Evolutionary conservation across 1,140 invertebrate species (phyloP), one percentile per base, ranked within the genome.

Genomic region (Zaprionus camerounensis): DNA sequence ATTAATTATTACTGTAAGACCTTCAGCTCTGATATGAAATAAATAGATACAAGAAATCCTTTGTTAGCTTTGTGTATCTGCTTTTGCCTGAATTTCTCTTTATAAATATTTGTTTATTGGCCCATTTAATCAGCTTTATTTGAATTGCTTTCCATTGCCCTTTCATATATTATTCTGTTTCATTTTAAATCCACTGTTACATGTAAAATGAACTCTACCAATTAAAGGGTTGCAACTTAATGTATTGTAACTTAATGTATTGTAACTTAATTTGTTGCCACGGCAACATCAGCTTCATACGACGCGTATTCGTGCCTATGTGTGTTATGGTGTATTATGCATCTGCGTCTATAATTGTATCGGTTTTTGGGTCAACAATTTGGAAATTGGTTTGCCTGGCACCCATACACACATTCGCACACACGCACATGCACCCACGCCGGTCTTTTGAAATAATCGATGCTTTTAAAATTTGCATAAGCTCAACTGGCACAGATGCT

Each of bases 401-500:
- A 28, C 3, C 26, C 11, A 7, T 4, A 15, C 26, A 58, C 3
- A 65, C 28, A 11, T 7, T 5, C 22, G 5, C 12, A 46, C 22
- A 65, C n/a, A 2, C 28, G 22, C 28, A 51, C 22, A 49, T 24
- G 3, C 12, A 46, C 68, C 64, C 71, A 24, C 20, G 57, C 69
- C 53, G 80, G 64, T 67, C 67, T 79, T 80, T 58, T 71, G 41
- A 83, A 83, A 83, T 68, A 83, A 83, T 83, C 78, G 68, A 85
- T 86, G 71, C 70, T 64, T 81, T 81, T 76, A 86, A 85, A 85
- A 81, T 85, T 79, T 81, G 76, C 76, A 81, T 85, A 85, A 75
- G 67, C 78, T 82, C 56, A 75, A 64, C 68, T 66, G 75, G 62
- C 69, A 62, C 82, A 85, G 79, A 85, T 81, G 76, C 67, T 69